Evolutionary conservation across 2,888 invertebrate genomes (phyloP).

Genomic region (Acrocera orbiculus): DNA sequence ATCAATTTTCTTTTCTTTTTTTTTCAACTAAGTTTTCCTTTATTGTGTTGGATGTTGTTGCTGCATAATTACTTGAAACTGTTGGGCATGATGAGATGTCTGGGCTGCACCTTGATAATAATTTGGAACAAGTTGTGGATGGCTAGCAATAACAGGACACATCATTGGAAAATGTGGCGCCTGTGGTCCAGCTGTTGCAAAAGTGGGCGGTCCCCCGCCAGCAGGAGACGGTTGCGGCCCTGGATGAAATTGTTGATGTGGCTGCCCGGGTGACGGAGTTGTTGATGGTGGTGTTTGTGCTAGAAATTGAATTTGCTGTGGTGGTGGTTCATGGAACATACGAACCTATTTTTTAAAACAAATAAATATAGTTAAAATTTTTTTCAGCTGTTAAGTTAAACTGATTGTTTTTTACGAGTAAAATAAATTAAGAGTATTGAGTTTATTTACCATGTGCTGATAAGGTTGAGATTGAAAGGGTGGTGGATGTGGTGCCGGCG

Average conservation of each 20-base stretch:
- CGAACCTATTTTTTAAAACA: slow-evolving; percentile 21
- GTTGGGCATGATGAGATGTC: slow-evolving; percentile 26
- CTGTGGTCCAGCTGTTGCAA: slow-evolving; percentile 29
- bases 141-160: slow-evolving; percentile 38
- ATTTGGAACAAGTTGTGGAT: slow-evolving; percentile 24
- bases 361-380: slow-evolving; percentile 1
- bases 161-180: slow-evolving; percentile 39
- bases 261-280: slow-evolving; percentile 37
- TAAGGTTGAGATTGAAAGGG: slow-evolving; percentile 33
- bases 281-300: slow-evolving; percentile 38
- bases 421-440: too few relatives aligned
- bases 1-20: too few relatives aligned
- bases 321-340: slow-evolving; percentile 47
- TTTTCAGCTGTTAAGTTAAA: background rate
- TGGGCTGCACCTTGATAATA: slow-evolving; percentile 26
- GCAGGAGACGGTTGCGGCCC: slow-evolving; percentile 41
- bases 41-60: slow-evolving; percentile 23
- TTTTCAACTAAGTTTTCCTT: too few relatives aligned
- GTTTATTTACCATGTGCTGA: slow-evolving; percentile 32
- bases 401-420: too few relatives aligned
- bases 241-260: slow-evolving; percentile 39
- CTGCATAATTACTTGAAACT: slow-evolving; percentile 29
- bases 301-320: slow-evolving; percentile 37
- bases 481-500: slow-evolving; percentile 38
- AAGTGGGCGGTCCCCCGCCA: slow-evolving; percentile 35